Evolutionary conservation across 2,888 invertebrate genomes (phyloP).

Genomic region (Chrysolina americana): DNA sequence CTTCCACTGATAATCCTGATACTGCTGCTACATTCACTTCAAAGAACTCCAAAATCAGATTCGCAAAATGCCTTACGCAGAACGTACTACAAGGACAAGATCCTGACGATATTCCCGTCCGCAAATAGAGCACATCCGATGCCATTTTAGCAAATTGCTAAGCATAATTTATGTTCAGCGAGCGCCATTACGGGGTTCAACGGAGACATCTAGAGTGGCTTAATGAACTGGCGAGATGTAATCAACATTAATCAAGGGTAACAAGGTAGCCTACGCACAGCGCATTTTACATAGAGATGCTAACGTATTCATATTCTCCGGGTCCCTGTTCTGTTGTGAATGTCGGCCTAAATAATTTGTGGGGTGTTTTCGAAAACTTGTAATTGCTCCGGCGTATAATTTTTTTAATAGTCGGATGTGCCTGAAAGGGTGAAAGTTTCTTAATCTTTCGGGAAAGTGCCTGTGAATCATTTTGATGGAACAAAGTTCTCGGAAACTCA

Average conservation of each 20-base stretch:
- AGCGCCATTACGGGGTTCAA: constrained; percentile 52
- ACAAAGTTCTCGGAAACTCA: not conserved
- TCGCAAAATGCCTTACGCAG: not conserved
- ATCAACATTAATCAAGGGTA: constrained; percentile 60
- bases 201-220: constrained; percentile 56
- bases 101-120: constrained; percentile 19
- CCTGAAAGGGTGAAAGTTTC: not conserved
- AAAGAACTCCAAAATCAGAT: not conserved
- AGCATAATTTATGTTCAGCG: constrained; percentile 54
- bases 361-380: constrained; percentile 25
- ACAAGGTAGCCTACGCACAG: constrained; percentile 54
- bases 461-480: not conserved
- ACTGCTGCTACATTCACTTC: not conserved
- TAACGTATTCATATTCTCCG: constrained; percentile 48
- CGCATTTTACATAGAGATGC: constrained; percentile 42
- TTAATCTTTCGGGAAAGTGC: not conserved
- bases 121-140: constrained; percentile 30
- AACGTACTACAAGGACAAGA: not conserved
- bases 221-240: constrained; percentile 60
- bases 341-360: constrained; percentile 47
- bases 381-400: constrained; percentile 14
- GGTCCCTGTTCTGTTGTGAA: constrained; percentile 28
- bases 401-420: not conserved
- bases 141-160: constrained; percentile 36
- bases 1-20: not conserved